phyloP scores from a whole-genome alignment of 2,113 vertebrate genomes.

The Erinaceus europaeus region DNA sequence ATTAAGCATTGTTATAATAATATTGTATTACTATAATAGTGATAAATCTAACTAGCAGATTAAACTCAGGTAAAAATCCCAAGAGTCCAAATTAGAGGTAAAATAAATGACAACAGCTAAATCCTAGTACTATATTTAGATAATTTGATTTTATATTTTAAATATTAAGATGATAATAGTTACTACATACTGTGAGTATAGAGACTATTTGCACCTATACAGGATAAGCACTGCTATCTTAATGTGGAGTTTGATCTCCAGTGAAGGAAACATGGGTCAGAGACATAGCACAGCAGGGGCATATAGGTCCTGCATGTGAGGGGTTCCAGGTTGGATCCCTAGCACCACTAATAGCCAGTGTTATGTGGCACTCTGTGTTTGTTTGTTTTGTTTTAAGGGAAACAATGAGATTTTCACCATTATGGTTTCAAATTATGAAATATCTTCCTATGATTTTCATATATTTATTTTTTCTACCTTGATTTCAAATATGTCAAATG shows the following conservation, averaged over 20 bases:
- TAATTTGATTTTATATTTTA: conserved; percentile 30
- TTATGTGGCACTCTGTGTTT: no score
- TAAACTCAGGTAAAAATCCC: background rate
- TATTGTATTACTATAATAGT: no score
- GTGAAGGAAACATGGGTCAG: no score
- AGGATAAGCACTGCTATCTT: background rate
- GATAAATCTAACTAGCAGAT: no score
- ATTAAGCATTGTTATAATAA: no score
- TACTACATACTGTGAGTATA: background rate
- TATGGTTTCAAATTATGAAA: background rate
- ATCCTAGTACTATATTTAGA: background rate
- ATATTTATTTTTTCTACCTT: background rate
- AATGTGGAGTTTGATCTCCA: background rate
- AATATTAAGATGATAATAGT: conserved; percentile 22
- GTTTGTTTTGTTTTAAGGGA: no score
- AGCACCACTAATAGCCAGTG: no score
- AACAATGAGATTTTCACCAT: background rate
- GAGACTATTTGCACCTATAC: conserved; percentile 5
- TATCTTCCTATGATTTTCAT: background rate
- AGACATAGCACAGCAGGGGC: no score
- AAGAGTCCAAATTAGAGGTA: background rate
- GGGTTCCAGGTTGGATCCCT: no score
- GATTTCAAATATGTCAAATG: background rate
- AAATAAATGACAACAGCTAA: conserved; percentile 31
- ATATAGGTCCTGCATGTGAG: no score